phyloP scores from a whole-genome alignment of 2,888 invertebrate species.

The Dascillus cervinus region DNA sequence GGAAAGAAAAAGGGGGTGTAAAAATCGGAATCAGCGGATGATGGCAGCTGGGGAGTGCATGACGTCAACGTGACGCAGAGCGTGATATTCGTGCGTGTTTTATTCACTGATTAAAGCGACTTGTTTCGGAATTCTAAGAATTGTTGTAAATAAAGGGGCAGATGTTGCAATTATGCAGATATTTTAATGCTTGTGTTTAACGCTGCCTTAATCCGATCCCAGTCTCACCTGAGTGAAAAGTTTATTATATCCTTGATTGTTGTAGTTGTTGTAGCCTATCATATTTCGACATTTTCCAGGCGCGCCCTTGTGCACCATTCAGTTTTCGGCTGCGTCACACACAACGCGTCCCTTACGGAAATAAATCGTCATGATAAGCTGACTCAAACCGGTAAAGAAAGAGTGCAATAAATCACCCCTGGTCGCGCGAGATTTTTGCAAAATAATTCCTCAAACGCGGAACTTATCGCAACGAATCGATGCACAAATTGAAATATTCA shows the following conservation, averaged over 20 bases:
- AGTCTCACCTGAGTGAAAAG: conserved; percentile 68
- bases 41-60: too few species aligned
- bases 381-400: too few species aligned
- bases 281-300: conserved; percentile 57
- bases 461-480: too few species aligned
- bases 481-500: too few species aligned
- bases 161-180: conserved; percentile 13
- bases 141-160: conserved; percentile 9
- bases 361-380: too few species aligned
- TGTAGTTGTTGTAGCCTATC: conserved; percentile 71
- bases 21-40: too few species aligned
- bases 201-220: conserved; percentile 1
- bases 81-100: conserved; percentile 16
- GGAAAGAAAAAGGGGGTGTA: too few species aligned
- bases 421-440: too few species aligned
- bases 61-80: conserved; percentile 28
- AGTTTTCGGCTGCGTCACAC: conserved; percentile 18
- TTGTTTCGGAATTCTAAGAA: conserved; percentile 15
- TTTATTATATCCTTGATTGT: conserved; percentile 71
- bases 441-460: too few species aligned
- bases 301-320: conserved; percentile 38
- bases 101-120: conserved; percentile 16
- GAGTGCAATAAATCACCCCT: too few species aligned
- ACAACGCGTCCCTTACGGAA: too few species aligned
- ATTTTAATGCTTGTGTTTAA: conserved; percentile 8